Conservation (phyloP, 2,113 vertebrate genomes). For the Anseranas semipalmata region DNA sequence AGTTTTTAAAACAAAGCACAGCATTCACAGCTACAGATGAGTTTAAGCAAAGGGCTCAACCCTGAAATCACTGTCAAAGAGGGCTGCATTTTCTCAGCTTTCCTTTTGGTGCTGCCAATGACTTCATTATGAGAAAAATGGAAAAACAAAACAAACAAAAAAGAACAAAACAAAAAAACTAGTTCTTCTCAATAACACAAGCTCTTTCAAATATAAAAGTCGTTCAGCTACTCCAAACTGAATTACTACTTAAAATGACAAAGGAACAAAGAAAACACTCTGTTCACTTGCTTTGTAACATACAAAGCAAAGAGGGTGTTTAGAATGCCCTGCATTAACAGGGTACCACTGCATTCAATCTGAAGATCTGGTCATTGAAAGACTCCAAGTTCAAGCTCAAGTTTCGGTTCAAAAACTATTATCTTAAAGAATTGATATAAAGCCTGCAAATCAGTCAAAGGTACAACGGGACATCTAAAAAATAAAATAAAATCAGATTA, state of each 20-base stretch:
- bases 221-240: not conserved
- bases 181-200: not conserved
- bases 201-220: not conserved
- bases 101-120: not conserved
- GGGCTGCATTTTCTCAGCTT: not conserved
- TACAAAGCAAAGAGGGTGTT: not conserved
- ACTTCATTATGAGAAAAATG: not conserved
- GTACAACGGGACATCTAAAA: not conserved
- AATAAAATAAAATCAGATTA: not conserved
- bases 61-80: not conserved
- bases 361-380: not conserved
- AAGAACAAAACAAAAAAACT: not conserved
- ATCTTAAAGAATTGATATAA: not conserved
- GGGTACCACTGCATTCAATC: not conserved
- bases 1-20: not conserved
- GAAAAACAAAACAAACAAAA: too few species aligned
- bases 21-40: not conserved
- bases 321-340: not conserved
- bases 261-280: not conserved
- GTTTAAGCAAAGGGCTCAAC: not conserved
- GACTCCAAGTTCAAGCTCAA: not conserved
- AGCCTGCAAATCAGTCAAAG: not conserved
- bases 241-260: not conserved
- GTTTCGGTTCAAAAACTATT: not conserved
- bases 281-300: not conserved